phyloP scores from a whole-genome alignment of 2,113 vertebrate species.

The Oxygymnocypris stewartii region DNA sequence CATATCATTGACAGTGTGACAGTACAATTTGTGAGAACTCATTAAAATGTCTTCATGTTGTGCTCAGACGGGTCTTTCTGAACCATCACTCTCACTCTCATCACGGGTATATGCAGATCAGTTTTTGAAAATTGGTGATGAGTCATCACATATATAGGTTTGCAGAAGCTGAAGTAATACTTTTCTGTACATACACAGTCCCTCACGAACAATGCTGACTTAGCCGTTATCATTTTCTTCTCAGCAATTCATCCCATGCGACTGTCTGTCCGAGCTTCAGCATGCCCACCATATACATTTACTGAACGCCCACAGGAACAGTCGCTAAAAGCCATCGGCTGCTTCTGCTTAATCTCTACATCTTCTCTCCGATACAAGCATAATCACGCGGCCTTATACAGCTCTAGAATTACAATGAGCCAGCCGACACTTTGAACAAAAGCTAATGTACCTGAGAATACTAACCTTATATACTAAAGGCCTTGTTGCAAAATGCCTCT shows the following conservation, averaged over 20 bases:
- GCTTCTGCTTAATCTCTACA: conserved; percentile 18
- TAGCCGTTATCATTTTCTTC: not conserved
- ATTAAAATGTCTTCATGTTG: not conserved
- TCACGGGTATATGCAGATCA: not conserved
- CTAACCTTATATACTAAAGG: not conserved
- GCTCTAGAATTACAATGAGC: conserved; percentile 23
- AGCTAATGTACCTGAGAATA: conserved; percentile 6
- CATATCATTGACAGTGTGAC: not conserved
- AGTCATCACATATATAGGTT: conserved; percentile 4
- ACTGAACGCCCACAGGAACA: conserved; percentile 6
- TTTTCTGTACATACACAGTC: not conserved
- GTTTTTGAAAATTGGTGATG: conserved; percentile 1
- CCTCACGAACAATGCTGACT: conserved; percentile 8
- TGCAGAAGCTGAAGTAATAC: conserved; percentile 11
- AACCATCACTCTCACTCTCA: conserved; percentile 12
- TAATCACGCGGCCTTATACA: not conserved
- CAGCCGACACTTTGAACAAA: conserved; percentile 12
- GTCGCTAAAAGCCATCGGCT: not conserved
- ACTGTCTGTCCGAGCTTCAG: not conserved
- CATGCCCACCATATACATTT: conserved; percentile 13
- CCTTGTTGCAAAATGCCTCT: not conserved
- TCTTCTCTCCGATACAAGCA: conserved; percentile 24
- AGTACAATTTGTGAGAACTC: not conserved
- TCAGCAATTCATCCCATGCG: not conserved
- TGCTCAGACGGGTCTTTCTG: not conserved